Evolutionary conservation across 2,888 invertebrate species (phyloP).

Genomic region (Nephrocerus scutellatus): DNA sequence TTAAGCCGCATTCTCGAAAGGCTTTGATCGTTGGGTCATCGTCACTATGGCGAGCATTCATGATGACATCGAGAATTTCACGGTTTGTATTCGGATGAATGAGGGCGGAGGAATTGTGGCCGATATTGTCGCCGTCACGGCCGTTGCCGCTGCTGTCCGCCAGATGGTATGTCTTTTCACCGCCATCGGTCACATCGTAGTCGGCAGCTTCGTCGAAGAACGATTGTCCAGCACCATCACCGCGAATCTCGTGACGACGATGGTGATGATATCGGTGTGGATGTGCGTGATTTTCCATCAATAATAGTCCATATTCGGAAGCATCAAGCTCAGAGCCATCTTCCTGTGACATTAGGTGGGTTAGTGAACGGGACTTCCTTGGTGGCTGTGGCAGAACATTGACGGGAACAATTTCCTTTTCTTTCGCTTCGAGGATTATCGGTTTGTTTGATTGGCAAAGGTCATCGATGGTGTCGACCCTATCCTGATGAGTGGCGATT

Average conservation of each 20-base stretch:
- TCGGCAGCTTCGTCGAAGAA: constrained; percentile 41
- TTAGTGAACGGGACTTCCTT: constrained; percentile 63
- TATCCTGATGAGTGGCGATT: constrained; percentile 31
- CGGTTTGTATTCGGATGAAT: constrained; percentile 49
- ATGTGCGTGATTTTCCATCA: constrained; percentile 49
- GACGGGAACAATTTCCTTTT: constrained; percentile 67
- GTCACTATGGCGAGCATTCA: constrained; percentile 51
- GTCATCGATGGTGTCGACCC: constrained; percentile 34
- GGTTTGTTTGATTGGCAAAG: constrained; percentile 18
- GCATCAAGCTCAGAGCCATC: constrained; percentile 45
- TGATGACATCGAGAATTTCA: constrained; percentile 54
- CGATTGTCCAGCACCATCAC: constrained; percentile 36
- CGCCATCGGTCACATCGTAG: constrained; percentile 33
- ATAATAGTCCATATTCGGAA: constrained; percentile 44
- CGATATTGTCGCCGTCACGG: no score
- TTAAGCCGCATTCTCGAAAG: constrained; percentile 34
- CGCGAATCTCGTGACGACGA: constrained; percentile 24
- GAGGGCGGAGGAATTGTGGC: constrained; percentile 30
- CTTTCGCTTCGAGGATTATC: constrained; percentile 39
- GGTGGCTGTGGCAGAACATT: constrained; percentile 77
- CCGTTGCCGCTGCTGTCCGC: constrained; percentile 13
- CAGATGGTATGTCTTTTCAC: constrained; percentile 18
- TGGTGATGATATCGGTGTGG: constrained; percentile 15
- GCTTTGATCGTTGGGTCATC: constrained; percentile 45
- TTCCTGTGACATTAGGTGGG: constrained; percentile 60